Percentiles rank a stretch among this genome's conserved stretches.
Evolutionary conservation across 92 coral and sea anemone species (phyloP).

Genomic region (Zoanthus solanderi): DNA sequence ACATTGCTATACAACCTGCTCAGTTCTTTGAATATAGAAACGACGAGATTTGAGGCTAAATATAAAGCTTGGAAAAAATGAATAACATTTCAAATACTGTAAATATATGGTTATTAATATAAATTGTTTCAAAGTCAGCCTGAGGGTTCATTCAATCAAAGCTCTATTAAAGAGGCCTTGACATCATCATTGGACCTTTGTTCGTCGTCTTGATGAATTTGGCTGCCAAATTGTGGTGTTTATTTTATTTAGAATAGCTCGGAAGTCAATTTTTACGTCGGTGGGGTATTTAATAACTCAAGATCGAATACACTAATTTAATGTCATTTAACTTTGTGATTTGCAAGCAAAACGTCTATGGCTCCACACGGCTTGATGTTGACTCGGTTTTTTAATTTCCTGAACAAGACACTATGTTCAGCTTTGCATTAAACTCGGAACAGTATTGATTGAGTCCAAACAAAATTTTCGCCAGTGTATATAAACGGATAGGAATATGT

Average conservation of each 20-base stretch:
- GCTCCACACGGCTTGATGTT: constrained; percentile 42
- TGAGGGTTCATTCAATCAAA: constrained; percentile 48
- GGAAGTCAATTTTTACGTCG: constrained; percentile 44
- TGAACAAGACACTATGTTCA: constrained; percentile 13
- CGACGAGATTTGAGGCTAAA: background rate
- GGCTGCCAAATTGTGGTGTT: constrained; percentile 21
- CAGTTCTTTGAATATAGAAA: background rate
- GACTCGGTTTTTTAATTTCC: constrained; percentile 37
- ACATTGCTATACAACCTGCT: background rate
- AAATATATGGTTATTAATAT: background rate
- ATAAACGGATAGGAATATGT: constrained; percentile 22
- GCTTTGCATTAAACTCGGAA: constrained; percentile 18
- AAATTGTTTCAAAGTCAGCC: constrained; percentile 8
- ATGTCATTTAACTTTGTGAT: constrained; percentile 49
- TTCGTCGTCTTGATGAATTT: constrained; percentile 35
- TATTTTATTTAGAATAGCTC: constrained; percentile 40
- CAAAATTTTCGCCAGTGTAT: constrained; percentile 12
- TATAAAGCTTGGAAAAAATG: background rate
- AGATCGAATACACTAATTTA: constrained; percentile 47
- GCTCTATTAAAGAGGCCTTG: constrained; percentile 34
- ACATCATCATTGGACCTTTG: constrained; percentile 34
- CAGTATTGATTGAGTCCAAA: constrained; percentile 19
- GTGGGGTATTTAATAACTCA: constrained; percentile 48
- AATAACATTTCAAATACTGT: background rate
- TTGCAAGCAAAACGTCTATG: constrained; percentile 34